phyloP scores from a whole-genome alignment of 2,797 vertebrate genomes.

The Sebastes reedi region DNA sequence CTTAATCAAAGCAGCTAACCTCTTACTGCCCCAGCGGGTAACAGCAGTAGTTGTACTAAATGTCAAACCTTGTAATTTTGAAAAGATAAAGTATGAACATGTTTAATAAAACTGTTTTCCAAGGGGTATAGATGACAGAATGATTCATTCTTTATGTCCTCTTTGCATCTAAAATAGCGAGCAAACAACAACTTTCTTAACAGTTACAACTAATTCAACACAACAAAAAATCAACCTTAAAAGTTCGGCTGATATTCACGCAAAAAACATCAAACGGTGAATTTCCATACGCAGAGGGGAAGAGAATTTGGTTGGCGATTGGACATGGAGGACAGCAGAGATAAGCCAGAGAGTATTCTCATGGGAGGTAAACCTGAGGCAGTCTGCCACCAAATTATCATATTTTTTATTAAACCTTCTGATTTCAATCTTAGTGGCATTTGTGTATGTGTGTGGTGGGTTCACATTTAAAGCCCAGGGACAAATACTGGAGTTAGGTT shows the following conservation, averaged over 20 bases:
- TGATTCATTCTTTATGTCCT: not conserved
- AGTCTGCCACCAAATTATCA: slow-evolving; percentile 45
- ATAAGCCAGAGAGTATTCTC: slow-evolving; percentile 10
- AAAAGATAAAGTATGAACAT: not conserved
- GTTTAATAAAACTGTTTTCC: not conserved
- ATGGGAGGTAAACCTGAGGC: slow-evolving; percentile 29
- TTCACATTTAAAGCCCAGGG: slow-evolving; percentile 20
- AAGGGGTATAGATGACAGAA: not conserved
- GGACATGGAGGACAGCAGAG: slow-evolving; percentile 7
- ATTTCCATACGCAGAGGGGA: slow-evolving; percentile 17
- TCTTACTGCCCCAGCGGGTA: too few species aligned
- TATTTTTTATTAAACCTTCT: slow-evolving; percentile 63
- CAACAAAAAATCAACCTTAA: not conserved
- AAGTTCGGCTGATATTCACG: not conserved
- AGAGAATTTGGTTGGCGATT: slow-evolving; percentile 12
- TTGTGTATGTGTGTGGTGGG: not conserved
- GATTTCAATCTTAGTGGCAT: slow-evolving; percentile 36
- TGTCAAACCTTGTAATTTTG: not conserved
- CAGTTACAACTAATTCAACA: not conserved
- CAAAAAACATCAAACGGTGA: slow-evolving; percentile 22
- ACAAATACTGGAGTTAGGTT: slow-evolving; percentile 28
- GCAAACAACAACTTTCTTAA: not conserved
- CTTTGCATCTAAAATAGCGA: not conserved
- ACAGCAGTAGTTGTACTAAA: not conserved
- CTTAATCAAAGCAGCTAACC: not conserved